Evolutionary conservation across 2,113 vertebrate genomes (phyloP).

Genomic region (Panthera leo): DNA sequence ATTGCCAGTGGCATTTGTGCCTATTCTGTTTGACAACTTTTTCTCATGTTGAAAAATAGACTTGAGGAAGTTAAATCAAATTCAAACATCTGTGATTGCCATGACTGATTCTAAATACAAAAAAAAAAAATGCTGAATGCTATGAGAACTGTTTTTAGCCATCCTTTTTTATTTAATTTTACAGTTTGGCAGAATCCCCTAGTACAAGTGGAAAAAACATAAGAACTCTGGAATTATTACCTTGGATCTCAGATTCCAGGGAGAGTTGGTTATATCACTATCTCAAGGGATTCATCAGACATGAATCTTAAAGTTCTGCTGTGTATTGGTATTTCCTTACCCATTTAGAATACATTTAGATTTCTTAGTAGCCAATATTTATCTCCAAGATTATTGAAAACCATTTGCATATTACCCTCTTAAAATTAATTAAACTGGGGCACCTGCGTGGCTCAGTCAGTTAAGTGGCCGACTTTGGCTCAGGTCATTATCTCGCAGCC

Average conservation of each 20-base stretch:
- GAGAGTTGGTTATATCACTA: not conserved
- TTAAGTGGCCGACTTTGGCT: no score
- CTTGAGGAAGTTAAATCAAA: conserved; percentile 65
- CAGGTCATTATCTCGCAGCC: no score
- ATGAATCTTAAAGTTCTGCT: not conserved
- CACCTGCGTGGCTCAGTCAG: no score
- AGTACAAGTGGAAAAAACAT: not conserved
- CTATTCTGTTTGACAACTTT: conserved; percentile 62
- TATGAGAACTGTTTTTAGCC: conserved; percentile 27
- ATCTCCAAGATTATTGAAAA: not conserved
- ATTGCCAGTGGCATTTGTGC: conserved; percentile 55
- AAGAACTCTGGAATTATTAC: not conserved
- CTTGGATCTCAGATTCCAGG: not conserved
- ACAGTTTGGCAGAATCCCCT: not conserved
- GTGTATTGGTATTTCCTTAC: not conserved
- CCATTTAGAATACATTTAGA: not conserved
- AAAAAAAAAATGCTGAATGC: not conserved
- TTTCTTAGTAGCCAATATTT: not conserved
- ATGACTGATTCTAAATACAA: conserved; percentile 58
- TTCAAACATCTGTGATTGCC: conserved; percentile 65
- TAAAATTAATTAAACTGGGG: not conserved
- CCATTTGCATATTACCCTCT: not conserved
- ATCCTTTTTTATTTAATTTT: conserved; percentile 51
- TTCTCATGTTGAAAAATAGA: conserved; percentile 63
- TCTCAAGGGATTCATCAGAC: not conserved